Percentiles rank a stretch among this genome's conserved stretches.
These are phyloP conservation scores for Trichosurus vulpecula DNA, from an alignment of 2,797 vertebrate genomes.

Conservation along the genomic window DNA sequence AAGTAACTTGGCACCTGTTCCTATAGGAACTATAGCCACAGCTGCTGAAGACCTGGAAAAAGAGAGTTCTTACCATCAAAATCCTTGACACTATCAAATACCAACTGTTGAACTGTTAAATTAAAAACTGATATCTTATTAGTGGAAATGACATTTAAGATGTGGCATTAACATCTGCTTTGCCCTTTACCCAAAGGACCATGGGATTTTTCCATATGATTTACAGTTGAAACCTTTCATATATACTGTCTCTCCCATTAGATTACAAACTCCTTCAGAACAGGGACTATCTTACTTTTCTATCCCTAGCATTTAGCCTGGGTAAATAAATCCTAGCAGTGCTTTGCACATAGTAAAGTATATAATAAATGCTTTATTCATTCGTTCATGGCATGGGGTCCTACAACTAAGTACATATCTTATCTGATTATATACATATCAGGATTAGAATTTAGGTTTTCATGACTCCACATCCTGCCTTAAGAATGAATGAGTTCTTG, in stretches of 20 bases:
- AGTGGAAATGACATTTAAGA: not conserved
- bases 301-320: not conserved
- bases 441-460: not conserved
- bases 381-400: not conserved
- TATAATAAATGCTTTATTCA: not conserved
- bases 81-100: not conserved
- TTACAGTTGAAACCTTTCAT: not conserved
- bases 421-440: too few relatives aligned
- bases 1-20: not conserved
- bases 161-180: not conserved
- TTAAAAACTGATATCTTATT: not conserved
- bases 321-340: not conserved
- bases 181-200: not conserved
- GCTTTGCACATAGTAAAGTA: not conserved
- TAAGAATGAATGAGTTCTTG: not conserved
- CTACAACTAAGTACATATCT: not conserved
- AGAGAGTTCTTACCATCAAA: not conserved
- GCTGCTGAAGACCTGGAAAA: not conserved
- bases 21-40: not conserved
- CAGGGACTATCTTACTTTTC: not conserved
- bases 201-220: not conserved
- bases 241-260: not conserved
- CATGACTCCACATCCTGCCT: not conserved
- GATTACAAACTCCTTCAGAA: not conserved
- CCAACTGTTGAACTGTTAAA: not conserved